phyloP scores from a whole-genome alignment of 2,113 vertebrate genomes.

The Thunnus maccoyii region DNA sequence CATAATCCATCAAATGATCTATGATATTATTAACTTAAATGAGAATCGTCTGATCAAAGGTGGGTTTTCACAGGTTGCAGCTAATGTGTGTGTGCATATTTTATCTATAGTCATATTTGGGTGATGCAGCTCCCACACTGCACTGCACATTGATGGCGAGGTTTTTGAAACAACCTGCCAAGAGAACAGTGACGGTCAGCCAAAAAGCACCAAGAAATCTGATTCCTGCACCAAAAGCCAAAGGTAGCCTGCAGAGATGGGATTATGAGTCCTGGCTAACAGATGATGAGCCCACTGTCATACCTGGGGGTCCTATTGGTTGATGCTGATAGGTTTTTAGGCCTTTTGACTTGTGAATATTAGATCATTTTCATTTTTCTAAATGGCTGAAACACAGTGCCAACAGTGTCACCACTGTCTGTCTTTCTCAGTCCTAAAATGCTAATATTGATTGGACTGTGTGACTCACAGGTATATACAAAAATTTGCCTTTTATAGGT shows the following conservation, averaged over 20 bases:
- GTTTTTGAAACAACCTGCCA: slow-evolving; percentile 38
- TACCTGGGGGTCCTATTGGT: not conserved
- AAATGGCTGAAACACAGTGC: not conserved
- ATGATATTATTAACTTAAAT: not conserved
- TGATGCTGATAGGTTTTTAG: not conserved
- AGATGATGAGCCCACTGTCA: not conserved
- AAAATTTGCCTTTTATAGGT: not conserved
- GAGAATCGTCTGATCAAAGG: not conserved
- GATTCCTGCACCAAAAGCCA: slow-evolving; percentile 67
- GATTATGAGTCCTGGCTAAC: not conserved
- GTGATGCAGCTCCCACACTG: slow-evolving; percentile 32
- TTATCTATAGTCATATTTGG: slow-evolving; percentile 25
- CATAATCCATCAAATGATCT: not conserved
- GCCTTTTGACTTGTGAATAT: not conserved
- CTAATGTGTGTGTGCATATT: not conserved
- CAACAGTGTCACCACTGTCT: not conserved
- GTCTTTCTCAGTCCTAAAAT: not conserved
- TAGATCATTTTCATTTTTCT: not conserved
- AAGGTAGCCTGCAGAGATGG: slow-evolving; percentile 38
- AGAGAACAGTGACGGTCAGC: slow-evolving; percentile 33
- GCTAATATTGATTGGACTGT: not conserved
- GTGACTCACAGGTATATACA: not conserved
- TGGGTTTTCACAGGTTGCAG: not conserved
- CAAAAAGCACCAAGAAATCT: slow-evolving; percentile 54
- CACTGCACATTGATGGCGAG: slow-evolving; percentile 32